phyloP scores from a whole-genome alignment of 2,113 vertebrate genomes.

The Rallus limicola region DNA sequence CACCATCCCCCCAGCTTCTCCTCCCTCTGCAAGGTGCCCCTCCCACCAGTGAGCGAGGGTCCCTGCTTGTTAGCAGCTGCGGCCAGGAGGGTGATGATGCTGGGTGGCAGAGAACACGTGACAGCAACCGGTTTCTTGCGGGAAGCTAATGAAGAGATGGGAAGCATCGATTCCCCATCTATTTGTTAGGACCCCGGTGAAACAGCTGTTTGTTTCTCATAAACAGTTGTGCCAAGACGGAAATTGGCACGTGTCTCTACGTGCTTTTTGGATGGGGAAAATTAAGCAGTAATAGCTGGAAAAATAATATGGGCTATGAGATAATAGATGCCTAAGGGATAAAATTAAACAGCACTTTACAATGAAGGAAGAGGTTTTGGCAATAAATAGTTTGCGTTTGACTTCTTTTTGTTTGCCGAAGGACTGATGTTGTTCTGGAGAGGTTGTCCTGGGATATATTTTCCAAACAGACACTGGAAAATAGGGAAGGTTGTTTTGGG shows the following conservation, averaged over 20 bases:
- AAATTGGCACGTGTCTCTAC: constrained; percentile 42
- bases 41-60: background rate
- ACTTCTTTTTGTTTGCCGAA: constrained; percentile 31
- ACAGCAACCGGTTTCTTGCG: background rate
- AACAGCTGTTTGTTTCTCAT: constrained; percentile 62
- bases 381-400: constrained; percentile 42
- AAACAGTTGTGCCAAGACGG: constrained; percentile 36
- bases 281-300: constrained; percentile 52
- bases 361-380: constrained; percentile 48
- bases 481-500: background rate
- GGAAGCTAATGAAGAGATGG: background rate
- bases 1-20: too few relatives aligned
- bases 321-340: constrained; percentile 63
- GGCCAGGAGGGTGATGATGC: background rate
- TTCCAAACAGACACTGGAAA: background rate
- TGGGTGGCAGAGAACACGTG: background rate
- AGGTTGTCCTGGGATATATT: background rate
- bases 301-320: constrained; percentile 59
- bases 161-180: background rate
- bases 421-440: background rate
- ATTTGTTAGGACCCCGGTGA: constrained; percentile 25
- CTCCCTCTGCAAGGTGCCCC: background rate
- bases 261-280: constrained; percentile 16
- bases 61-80: background rate
- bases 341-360: constrained; percentile 57